Percentiles rank a stretch among this genome's conserved stretches.
These are phyloP conservation scores for Ibycter americanus DNA, from an alignment of 2,797 vertebrate genomes.

Conservation along the genomic window DNA sequence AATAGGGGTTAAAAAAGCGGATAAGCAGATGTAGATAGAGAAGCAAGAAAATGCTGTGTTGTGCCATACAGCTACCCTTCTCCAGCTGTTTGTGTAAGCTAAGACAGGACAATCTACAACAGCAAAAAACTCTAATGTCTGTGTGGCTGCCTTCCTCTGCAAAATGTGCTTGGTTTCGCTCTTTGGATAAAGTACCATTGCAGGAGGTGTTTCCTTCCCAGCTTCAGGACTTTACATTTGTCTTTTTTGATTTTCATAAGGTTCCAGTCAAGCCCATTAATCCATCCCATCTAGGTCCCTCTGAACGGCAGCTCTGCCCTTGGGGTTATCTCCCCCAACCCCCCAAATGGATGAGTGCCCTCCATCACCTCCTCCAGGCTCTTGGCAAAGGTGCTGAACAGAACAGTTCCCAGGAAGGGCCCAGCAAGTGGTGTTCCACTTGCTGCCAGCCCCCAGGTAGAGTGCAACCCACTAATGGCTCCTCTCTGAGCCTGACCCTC, in stretches of 20 bases:
- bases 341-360: background rate
- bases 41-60: background rate
- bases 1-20: background rate
- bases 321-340: accelerated
- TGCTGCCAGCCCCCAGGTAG: background rate
- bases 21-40: background rate
- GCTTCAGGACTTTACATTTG: background rate
- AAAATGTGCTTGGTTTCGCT: background rate
- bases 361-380: background rate
- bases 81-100: background rate
- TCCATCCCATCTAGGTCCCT: background rate
- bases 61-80: background rate
- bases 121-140: background rate
- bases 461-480: background rate
- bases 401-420: background rate
- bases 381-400: background rate
- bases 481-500: background rate
- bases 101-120: background rate
- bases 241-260: background rate
- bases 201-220: background rate
- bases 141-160: background rate
- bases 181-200: background rate
- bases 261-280: background rate
- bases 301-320: background rate
- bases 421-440: background rate